phyloP scores from a whole-genome alignment of 1,140 invertebrate genomes.

The Aphidius gifuensis region DNA sequence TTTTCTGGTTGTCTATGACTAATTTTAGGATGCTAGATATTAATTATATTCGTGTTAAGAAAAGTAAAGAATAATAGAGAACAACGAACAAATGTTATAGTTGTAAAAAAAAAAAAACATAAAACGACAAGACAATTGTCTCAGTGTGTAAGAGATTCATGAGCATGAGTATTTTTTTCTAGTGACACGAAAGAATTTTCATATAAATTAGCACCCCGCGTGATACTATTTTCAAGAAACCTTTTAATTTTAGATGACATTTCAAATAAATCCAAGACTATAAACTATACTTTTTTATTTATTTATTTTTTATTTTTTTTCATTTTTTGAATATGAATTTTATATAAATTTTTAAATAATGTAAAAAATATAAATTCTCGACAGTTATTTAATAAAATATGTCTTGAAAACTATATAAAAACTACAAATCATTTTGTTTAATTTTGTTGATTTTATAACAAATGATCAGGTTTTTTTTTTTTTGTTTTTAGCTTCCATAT shows the following conservation, averaged over 20 bases:
- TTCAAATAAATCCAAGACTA: slow-evolving; percentile 8
- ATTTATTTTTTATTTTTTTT: not conserved
- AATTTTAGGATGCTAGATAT: slow-evolving; percentile 2
- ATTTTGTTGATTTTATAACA: too few relatives aligned
- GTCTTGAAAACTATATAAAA: too few relatives aligned
- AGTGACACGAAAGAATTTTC: slow-evolving; percentile 1
- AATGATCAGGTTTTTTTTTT: too few relatives aligned
- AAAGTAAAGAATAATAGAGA: not conserved
- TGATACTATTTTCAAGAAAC: slow-evolving; percentile 6
- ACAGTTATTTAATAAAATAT: too few relatives aligned
- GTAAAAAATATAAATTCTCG: too few relatives aligned
- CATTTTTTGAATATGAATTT: too few relatives aligned
- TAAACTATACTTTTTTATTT: not conserved
- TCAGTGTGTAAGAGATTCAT: not conserved
- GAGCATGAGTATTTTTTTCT: slow-evolving; percentile 1
- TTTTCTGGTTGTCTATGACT: not conserved
- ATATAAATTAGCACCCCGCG: not conserved
- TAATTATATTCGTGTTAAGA: not conserved
- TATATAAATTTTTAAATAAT: not conserved
- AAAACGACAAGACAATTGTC: slow-evolving; percentile 6
- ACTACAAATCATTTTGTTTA: too few relatives aligned
- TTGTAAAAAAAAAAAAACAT: not conserved
- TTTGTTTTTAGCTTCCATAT: too few relatives aligned
- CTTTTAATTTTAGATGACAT: slow-evolving; percentile 14
- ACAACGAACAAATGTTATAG: too few relatives aligned